phyloP scores from a whole-genome alignment of 1,140 invertebrate genomes.

The Conopomorpha cramerella region DNA sequence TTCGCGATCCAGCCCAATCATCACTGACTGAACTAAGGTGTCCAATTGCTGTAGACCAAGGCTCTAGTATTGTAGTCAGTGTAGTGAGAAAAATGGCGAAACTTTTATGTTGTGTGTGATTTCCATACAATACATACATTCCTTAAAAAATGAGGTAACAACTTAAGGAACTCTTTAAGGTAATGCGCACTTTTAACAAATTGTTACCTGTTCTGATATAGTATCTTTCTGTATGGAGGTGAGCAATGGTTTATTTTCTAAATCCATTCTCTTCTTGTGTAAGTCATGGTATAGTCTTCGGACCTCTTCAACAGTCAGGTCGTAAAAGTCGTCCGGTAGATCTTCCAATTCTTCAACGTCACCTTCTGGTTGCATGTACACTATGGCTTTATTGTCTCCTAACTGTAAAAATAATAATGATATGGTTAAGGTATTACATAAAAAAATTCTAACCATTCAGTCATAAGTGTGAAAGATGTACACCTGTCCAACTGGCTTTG shows the following conservation, averaged over 20 bases:
- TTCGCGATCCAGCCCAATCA: too few species aligned
- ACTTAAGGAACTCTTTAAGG: constrained; percentile 2
- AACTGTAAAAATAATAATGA: constrained; percentile 65
- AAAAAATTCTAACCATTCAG: too few species aligned
- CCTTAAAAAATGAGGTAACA: constrained; percentile 5
- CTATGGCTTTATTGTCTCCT: constrained; percentile 70
- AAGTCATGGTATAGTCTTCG: constrained; percentile 72
- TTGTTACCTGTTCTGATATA: constrained; percentile 61
- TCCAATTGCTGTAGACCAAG: too few species aligned
- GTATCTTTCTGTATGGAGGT: constrained; percentile 67
- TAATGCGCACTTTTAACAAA: background rate
- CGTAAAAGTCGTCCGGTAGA: constrained; percentile 82
- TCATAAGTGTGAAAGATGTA: too few species aligned
- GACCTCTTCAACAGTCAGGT: constrained; percentile 78
- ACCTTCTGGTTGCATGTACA: constrained; percentile 67
- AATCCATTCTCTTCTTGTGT: constrained; percentile 62
- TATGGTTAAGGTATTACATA: too few species aligned
- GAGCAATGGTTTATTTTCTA: constrained; percentile 70
- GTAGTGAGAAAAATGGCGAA: too few species aligned
- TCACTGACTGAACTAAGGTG: too few species aligned
- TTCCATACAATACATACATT: too few species aligned
- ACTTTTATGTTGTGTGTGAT: too few species aligned
- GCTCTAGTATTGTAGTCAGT: too few species aligned
- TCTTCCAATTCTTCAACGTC: constrained; percentile 64
- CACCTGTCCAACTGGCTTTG: too few species aligned